Base-by-base conservation (phyloP, 2,888 invertebrate genomes). In the Ectemnius cavifrons region DNA sequence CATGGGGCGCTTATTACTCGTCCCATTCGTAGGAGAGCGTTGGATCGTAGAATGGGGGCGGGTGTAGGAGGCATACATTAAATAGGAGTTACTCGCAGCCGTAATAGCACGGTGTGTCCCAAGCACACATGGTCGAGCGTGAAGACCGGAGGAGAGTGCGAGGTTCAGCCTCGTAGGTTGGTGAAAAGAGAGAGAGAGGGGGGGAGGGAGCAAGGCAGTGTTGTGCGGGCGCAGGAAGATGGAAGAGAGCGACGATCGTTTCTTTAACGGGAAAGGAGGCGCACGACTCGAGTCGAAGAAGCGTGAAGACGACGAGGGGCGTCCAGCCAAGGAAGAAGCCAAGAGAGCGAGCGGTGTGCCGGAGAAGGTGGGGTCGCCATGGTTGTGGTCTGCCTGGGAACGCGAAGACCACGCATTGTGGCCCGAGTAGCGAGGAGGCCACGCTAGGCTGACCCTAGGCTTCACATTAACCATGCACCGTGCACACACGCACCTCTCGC, bases 311-410 rank as follows among this genome's bases (percentile, higher is more conserved):
- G 68, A 59, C 45, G 63, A 27, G 47, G 61, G 63, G 16, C 28
- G 45, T 64, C 58, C 18, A 66, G 52, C 37, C 37, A 37, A 37
- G 37, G 37, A 37, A 37, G 37, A 37, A 37, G 37, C 37, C 28
- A 37, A 37, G 28, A 37, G 28, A 37, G 28, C 49, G 49, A 49
- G 49, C n/a, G 49, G 49, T 16, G 49, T 13, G n/a, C 49, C 52
- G 8, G 73, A 76, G 80, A 72, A 81, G 79, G 90, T 88, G 89
- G 90, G 89, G 87, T 89, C 90, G 90, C 89, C 86, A 90, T 89
- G 90, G 88, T 90, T 81, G 89, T 90, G 88, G 89, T 89, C 89
- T 84, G 90, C 90, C 90, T 90, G 90, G 90, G 90, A 90, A 90
- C 89, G 87, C 86, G 84, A 86, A 84, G 82, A 83, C 82, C 85